phyloP scores from a whole-genome alignment of 2,888 invertebrate genomes.

The Cosmia trapezina region DNA sequence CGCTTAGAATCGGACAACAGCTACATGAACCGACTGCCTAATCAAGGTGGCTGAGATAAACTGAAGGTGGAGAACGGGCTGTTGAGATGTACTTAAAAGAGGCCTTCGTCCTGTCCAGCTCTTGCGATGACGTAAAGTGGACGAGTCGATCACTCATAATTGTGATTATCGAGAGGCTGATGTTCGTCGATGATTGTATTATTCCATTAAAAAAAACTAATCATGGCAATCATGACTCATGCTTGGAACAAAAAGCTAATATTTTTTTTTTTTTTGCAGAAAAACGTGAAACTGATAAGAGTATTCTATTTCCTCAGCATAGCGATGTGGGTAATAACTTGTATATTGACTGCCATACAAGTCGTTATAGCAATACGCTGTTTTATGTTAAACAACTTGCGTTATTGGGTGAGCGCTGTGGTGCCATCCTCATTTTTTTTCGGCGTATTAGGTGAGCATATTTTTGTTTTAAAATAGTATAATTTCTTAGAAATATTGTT shows the following conservation, averaged over 20 bases:
- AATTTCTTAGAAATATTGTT: background rate
- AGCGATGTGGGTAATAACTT: conserved; percentile 15
- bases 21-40: background rate
- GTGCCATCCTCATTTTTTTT: background rate
- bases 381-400: fast-evolving
- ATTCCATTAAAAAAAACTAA: background rate
- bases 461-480: background rate
- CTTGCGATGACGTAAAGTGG: background rate
- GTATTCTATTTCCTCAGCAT: conserved; percentile 19
- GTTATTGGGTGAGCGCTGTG: fast-evolving
- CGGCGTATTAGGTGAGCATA: background rate
- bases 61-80: background rate
- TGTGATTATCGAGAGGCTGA: background rate
- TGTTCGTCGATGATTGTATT: background rate
- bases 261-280: conserved; percentile 23
- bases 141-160: background rate
- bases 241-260: background rate
- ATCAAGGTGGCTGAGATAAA: background rate
- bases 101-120: background rate
- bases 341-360: background rate
- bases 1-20: background rate
- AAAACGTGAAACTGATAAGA: conserved; percentile 22
- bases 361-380: fast-evolving
- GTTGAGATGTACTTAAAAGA: background rate
- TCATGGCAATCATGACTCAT: background rate